Base-by-base conservation (phyloP, 2,888 invertebrate species). In the Rhagonycha fulva region DNA sequence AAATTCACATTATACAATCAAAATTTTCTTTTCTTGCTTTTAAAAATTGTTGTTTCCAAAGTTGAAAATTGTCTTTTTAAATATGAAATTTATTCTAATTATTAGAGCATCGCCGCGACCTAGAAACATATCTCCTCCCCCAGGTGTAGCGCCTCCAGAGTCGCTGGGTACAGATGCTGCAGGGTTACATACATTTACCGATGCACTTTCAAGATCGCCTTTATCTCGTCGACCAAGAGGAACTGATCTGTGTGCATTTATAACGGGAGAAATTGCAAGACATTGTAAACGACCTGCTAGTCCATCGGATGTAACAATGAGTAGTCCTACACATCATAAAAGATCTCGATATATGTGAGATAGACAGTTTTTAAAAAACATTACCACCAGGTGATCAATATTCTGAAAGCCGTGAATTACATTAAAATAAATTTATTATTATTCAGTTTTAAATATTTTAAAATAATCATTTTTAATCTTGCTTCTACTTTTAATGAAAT, bases 321-420 rank as follows among this genome's bases (percentile, higher is more conserved):
- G 93, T 85, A 94, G 94, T 82, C 94, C 94, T 78, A 93, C 93
- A 83, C 92, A 93, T 86, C 90, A 91, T 86, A 94, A 94, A 88
- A 91, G 93, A 84, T 91, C 92, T 85, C 91, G 93, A 84, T 92
- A 92, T 86, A 92, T 93, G 91, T 93, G 92, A 90, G 83, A 81
- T 61, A 74, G 73, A 74, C 71, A 63, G 79, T 85, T 68, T 80
- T 87, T 79, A 32, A 70, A 77, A 71, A 68, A 47, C 47, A 47
- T 75, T 61, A 47, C 68, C 60, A 28, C 60, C 47, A 72, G 32
- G 67, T 72, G 62, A 74, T 60, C 28, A 62, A 63, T 75, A 71
- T 75, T 72, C 68, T 75, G 23, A 71, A 68, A 71, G n/a, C 68
- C 70, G 73, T 76, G 76, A 76, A 76, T 73, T 70, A 72, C 30